Evolutionary conservation across 2,113 vertebrate species (phyloP).

Genomic region (Platanista minor): DNA sequence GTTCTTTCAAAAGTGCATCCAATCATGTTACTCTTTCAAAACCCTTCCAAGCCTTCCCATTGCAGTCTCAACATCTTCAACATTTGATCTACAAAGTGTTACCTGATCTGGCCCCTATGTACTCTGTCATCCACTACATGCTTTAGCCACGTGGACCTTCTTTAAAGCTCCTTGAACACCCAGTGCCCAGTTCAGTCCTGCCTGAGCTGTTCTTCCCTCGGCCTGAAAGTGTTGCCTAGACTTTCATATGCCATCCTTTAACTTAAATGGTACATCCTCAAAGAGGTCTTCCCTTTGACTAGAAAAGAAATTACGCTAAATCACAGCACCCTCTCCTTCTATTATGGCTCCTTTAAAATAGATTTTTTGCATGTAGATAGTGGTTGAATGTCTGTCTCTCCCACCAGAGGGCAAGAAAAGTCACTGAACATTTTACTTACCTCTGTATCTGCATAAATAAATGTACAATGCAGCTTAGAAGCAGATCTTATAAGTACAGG

Average conservation of each 20-base stretch:
- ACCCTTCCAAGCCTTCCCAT: not conserved
- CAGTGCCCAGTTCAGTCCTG: not conserved
- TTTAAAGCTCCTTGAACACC: not conserved
- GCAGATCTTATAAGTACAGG: not conserved
- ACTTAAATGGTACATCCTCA: not conserved
- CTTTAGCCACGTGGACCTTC: not conserved
- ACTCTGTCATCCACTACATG: not conserved
- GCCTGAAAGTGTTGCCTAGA: not conserved
- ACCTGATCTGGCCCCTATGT: not conserved
- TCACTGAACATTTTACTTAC: not conserved
- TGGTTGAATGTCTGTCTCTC: not conserved
- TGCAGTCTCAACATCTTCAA: not conserved
- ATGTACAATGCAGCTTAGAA: not conserved
- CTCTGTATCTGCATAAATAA: not conserved
- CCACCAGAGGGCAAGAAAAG: not conserved
- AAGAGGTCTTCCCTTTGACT: not conserved
- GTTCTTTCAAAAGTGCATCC: not conserved
- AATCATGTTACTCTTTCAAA: not conserved
- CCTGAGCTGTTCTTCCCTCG: not conserved
- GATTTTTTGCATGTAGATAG: not conserved
- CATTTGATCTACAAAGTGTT: not conserved
- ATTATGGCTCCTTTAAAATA: not conserved
- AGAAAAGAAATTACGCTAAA: constrained; percentile 6
- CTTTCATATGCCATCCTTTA: not conserved
- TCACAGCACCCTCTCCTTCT: not conserved